Evolutionary conservation across 2,888 invertebrate genomes (phyloP).

Genomic region (Caradrina kadenii): DNA sequence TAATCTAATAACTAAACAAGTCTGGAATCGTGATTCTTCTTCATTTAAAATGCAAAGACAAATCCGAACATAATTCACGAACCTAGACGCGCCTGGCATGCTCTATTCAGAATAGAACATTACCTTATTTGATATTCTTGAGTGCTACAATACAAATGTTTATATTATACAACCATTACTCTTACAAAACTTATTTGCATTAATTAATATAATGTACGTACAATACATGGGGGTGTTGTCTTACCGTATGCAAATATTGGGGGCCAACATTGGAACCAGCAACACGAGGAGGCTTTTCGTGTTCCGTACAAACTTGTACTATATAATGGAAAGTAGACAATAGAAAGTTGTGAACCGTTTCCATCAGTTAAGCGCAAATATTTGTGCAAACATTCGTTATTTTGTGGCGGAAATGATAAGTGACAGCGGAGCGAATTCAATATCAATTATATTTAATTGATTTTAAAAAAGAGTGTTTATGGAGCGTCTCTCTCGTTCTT

Average conservation of each 20-base stretch:
- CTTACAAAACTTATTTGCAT: conserved; percentile 54
- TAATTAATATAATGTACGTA: conserved; percentile 58
- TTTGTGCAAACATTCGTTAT: conserved; percentile 72
- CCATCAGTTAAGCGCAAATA: conserved; percentile 74
- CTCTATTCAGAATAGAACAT: conserved; percentile 36
- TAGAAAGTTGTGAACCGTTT: conserved; percentile 68
- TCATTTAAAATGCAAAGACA: conserved; percentile 37
- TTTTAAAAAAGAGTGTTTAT: no score
- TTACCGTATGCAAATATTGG: conserved; percentile 49
- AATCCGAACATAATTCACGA: conserved; percentile 27
- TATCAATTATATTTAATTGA: no score
- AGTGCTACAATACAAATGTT: conserved; percentile 56
- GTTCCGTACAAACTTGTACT: conserved; percentile 69
- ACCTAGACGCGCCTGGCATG: conserved; percentile 37
- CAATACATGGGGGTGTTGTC: conserved; percentile 46
- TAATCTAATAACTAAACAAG: conserved; percentile 27
- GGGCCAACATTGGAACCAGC: conserved; percentile 37
- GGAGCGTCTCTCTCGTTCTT: no score
- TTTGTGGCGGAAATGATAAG: conserved; percentile 45
- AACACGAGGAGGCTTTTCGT: conserved; percentile 64
- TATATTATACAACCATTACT: conserved; percentile 60
- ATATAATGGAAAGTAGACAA: conserved; percentile 81
- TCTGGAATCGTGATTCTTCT: conserved; percentile 34
- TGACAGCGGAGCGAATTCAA: conserved; percentile 7
- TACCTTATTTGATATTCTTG: conserved; percentile 55